Evolutionary conservation across 2,797 vertebrate species (phyloP).

Genomic region (Myripristis jacobus): DNA sequence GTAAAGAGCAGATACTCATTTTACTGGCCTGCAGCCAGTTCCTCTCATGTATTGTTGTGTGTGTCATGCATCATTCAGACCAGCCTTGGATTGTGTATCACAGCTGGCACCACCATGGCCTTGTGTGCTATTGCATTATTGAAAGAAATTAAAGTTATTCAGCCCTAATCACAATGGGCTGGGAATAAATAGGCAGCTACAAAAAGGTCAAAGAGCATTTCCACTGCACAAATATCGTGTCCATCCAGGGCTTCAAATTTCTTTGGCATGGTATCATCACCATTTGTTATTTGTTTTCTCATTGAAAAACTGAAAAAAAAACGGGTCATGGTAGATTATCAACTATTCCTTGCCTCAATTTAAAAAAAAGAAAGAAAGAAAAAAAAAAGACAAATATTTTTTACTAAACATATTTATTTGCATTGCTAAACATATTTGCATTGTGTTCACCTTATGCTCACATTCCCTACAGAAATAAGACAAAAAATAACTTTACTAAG

Average conservation of each 20-base stretch:
- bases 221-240: background rate
- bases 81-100: constrained; percentile 37
- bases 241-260: too few relatives aligned
- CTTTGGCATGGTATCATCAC: background rate
- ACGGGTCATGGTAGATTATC: too few relatives aligned
- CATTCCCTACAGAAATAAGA: too few relatives aligned
- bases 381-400: too few relatives aligned
- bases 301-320: background rate
- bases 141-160: constrained; percentile 4
- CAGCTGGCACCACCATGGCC: constrained; percentile 21
- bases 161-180: background rate
- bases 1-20: constrained; percentile 18
- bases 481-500: too few relatives aligned
- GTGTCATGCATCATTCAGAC: background rate
- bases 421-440: too few relatives aligned
- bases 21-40: constrained; percentile 31
- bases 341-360: too few relatives aligned
- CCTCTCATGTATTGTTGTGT: constrained; percentile 39
- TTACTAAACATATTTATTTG: too few relatives aligned
- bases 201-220: constrained; percentile 3
- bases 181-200: background rate
- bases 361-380: too few relatives aligned
- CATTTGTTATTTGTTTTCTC: background rate
- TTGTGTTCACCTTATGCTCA: too few relatives aligned
- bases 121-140: background rate